These are phyloP conservation scores for Sphaerophoria taeniata DNA, from an alignment of 2,888 invertebrate genomes.

Conservation along the genomic window DNA sequence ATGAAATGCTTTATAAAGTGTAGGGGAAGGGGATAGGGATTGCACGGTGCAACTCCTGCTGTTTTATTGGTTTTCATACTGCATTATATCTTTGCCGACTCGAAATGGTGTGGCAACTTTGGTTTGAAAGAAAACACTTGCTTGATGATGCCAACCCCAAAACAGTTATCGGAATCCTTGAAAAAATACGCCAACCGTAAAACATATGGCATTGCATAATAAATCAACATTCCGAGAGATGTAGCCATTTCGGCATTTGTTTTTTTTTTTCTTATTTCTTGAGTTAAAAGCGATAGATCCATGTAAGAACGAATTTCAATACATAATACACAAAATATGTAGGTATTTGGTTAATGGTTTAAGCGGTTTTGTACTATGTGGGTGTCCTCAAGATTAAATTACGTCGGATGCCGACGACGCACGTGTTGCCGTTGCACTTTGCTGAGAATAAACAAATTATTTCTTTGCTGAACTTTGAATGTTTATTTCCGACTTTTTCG, in stretches of 20 bases:
- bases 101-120: conserved; percentile 53
- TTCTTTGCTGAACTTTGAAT: no score
- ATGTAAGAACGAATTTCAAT: neutral
- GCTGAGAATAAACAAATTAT: no score
- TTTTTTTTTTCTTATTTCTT: neutral
- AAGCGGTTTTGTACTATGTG: conserved; percentile 53
- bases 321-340: neutral
- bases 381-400: conserved; percentile 33
- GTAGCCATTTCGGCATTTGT: neutral
- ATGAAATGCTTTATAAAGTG: no score
- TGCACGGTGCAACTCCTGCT: conserved; percentile 50
- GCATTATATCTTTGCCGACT: conserved; percentile 29
- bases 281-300: neutral
- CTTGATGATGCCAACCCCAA: conserved; percentile 10
- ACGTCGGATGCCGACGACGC: neutral
- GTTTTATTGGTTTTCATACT: conserved; percentile 50
- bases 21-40: neutral
- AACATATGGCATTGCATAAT: conserved; percentile 56
- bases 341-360: neutral
- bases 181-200: conserved; percentile 47
- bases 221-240: conserved; percentile 15
- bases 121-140: conserved; percentile 42
- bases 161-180: conserved; percentile 29
- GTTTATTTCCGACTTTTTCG: no score
- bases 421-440: neutral